Conservation (phyloP, 2,797 vertebrate genomes). For the Hozukius guyotensis region DNA sequence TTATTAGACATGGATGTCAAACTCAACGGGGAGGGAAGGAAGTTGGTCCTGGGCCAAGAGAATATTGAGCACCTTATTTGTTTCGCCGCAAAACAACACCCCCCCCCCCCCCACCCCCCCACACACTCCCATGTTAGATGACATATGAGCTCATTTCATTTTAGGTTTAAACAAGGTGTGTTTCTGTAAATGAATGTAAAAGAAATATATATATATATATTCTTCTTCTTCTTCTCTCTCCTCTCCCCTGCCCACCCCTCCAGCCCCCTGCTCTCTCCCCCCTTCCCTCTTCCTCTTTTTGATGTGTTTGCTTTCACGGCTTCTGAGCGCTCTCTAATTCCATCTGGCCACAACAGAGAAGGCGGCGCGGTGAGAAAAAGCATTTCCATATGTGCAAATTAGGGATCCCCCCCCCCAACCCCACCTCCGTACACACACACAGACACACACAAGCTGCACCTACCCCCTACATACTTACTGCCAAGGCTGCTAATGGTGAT, state of each 20-base stretch:
- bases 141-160: constrained; percentile 21
- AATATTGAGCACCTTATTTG: constrained; percentile 62
- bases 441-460: constrained; percentile 13
- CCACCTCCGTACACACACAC: background rate
- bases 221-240: constrained; percentile 15
- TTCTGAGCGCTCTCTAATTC: constrained; percentile 95
- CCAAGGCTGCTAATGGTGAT: constrained; percentile 91
- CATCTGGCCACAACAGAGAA: constrained; percentile 99
- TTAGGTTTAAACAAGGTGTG: background rate
- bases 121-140: background rate
- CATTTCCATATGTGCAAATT: constrained; percentile 99
- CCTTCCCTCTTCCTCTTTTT: constrained; percentile 76
- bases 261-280: constrained; percentile 12
- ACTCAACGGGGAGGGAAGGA: constrained; percentile 35
- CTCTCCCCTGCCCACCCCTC: background rate
- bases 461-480: constrained; percentile 65
- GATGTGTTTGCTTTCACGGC: constrained; percentile 96
- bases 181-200: background rate
- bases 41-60: constrained; percentile 53
- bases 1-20: constrained; percentile 61
- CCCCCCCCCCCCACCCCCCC: background rate
- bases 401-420: constrained; percentile 72
- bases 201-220: background rate
- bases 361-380: constrained; percentile 90
- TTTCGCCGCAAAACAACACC: constrained; percentile 24